These are phyloP conservation scores for Coelopa pilipes DNA, from an alignment of 2,888 invertebrate genomes.

Conservation along the genomic window DNA sequence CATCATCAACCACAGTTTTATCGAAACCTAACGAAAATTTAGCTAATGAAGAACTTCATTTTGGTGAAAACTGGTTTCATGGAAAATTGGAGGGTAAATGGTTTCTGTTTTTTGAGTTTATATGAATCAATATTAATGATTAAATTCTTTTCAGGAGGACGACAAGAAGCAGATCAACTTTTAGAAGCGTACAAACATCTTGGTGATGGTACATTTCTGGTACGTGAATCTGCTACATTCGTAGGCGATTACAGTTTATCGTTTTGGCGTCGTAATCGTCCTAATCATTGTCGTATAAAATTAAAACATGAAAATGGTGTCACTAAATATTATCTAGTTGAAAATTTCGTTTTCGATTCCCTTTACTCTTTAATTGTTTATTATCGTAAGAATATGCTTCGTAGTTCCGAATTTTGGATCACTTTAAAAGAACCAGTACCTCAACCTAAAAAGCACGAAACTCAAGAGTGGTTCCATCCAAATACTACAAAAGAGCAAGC, in stretches of 20 bases:
- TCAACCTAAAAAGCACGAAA: slow-evolving; percentile 93
- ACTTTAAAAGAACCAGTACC: slow-evolving; percentile 91
- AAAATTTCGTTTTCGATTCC: slow-evolving; percentile 89
- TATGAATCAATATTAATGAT: background rate
- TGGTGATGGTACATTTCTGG: slow-evolving; percentile 92
- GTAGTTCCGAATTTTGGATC: slow-evolving; percentile 90
- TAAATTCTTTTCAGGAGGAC: slow-evolving; percentile 68
- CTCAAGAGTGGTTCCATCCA: slow-evolving; percentile 92
- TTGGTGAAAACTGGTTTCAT: slow-evolving; percentile 94
- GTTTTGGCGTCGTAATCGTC: slow-evolving; percentile 90
- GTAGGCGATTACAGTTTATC: slow-evolving; percentile 96
- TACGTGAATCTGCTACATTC: slow-evolving; percentile 93
- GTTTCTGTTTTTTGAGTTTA: background rate
- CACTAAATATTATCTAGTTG: slow-evolving; percentile 90
- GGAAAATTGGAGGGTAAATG: slow-evolving; percentile 76
- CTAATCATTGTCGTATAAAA: slow-evolving; percentile 92
- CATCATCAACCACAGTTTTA: slow-evolving; percentile 62
- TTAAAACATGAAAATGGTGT: slow-evolving; percentile 88
- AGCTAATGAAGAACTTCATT: slow-evolving; percentile 89
- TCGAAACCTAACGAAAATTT: slow-evolving; percentile 72
- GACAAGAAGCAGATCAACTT: slow-evolving; percentile 78
- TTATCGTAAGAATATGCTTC: slow-evolving; percentile 85
- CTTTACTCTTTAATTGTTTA: slow-evolving; percentile 91
- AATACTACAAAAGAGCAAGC: slow-evolving; percentile 83
- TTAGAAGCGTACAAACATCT: slow-evolving; percentile 81